Percentiles rank a stretch among this genome's conserved stretches.
Conservation (phyloP, 2,888 invertebrate species). For the Philereme transversata region DNA sequence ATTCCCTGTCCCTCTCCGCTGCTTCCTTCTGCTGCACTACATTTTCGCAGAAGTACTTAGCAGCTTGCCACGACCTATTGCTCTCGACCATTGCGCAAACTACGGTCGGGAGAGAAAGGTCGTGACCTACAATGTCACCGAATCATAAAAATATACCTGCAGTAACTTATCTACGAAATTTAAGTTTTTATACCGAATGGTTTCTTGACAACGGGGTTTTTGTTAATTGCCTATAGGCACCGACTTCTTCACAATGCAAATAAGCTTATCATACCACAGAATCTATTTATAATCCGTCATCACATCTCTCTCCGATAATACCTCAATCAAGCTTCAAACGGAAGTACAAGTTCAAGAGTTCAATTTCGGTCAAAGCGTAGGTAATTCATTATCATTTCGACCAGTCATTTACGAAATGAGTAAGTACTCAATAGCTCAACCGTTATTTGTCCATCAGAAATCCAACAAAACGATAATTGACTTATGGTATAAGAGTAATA, state of each 20-base stretch:
- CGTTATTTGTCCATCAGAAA: slow-evolving; percentile 61
- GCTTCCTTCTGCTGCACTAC: no score
- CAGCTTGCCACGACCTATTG: no score
- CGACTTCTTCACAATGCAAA: neutral
- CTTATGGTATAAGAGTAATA: slow-evolving; percentile 40
- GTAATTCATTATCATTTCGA: slow-evolving; percentile 37
- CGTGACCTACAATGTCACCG: no score
- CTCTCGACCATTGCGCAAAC: no score
- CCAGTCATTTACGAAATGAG: slow-evolving; percentile 32
- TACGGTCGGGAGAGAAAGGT: no score
- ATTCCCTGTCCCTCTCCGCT: no score
- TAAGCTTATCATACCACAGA: slow-evolving; percentile 1
- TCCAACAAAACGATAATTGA: slow-evolving; percentile 63
- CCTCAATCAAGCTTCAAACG: slow-evolving; percentile 19
- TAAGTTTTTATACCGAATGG: no score
- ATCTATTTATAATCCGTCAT: slow-evolving; percentile 12
- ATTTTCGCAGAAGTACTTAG: no score
- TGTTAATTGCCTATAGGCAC: no score
- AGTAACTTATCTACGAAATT: no score
- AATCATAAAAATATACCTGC: no score
- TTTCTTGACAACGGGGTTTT: no score
- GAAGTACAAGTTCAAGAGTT: slow-evolving; percentile 40
- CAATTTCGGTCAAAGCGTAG: slow-evolving; percentile 25
- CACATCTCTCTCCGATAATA: slow-evolving; percentile 6
- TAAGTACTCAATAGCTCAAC: slow-evolving; percentile 36